These are phyloP conservation scores for Orthosia cruda DNA, from an alignment of 2,888 invertebrate genomes.

Conservation along the genomic window DNA sequence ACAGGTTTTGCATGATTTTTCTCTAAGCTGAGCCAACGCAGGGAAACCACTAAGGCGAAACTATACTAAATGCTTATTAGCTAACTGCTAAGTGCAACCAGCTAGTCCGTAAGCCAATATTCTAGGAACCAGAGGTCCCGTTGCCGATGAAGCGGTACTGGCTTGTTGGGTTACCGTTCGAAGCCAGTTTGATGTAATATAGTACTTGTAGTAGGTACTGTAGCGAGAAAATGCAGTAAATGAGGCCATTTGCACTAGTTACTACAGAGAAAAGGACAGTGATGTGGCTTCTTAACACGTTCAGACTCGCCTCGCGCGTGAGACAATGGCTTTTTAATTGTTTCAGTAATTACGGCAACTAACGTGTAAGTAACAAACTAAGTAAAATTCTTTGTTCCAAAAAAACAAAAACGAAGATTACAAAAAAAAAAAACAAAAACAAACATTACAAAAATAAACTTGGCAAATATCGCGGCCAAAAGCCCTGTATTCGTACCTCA, in stretches of 20 bases:
- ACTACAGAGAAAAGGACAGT: not conserved
- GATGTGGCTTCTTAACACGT: no score
- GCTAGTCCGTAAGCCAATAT: slow-evolving; percentile 32
- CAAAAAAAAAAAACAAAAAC: no score
- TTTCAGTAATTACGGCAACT: no score
- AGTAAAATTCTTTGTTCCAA: no score
- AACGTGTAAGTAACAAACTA: no score
- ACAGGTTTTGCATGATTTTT: not conserved
- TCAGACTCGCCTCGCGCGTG: no score
- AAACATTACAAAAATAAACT: no score
- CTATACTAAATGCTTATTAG: not conserved
- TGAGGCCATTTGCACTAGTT: not conserved
- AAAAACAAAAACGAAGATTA: no score
- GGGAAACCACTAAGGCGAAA: not conserved
- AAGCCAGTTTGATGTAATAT: not conserved
- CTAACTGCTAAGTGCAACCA: slow-evolving; percentile 6
- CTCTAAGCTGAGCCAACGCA: not conserved
- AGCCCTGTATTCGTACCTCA: no score
- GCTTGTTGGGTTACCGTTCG: slow-evolving; percentile 48
- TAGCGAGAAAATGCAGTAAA: no score
- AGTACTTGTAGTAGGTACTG: not conserved
- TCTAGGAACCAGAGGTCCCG: slow-evolving; percentile 60
- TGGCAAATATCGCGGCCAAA: no score
- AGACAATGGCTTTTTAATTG: no score
- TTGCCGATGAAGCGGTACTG: slow-evolving; percentile 55